These are phyloP conservation scores for Cistogaster globosa DNA, from an alignment of 2,888 invertebrate species.

Conservation along the genomic window DNA sequence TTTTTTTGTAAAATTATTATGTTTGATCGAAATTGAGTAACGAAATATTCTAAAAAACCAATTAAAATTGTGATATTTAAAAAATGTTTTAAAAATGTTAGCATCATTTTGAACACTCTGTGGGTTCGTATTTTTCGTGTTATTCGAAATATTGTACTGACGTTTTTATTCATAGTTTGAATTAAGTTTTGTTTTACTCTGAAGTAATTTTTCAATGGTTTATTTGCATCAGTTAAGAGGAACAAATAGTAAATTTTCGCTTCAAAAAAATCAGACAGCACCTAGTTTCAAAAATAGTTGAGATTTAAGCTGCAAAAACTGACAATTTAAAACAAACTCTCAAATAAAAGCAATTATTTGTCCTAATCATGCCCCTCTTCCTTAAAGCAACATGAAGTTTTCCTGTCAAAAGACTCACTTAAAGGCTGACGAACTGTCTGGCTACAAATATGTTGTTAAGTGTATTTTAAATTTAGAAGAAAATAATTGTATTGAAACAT, in stretches of 20 bases:
- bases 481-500: conserved; percentile 2
- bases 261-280: too few species aligned
- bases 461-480: conserved; percentile 16
- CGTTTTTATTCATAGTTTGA: too few species aligned
- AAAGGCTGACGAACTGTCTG: not conserved
- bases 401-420: not conserved
- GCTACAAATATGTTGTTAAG: conserved; percentile 10
- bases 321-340: not conserved
- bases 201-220: too few species aligned
- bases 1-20: not conserved
- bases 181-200: too few species aligned
- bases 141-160: too few species aligned
- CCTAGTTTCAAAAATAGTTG: too few species aligned
- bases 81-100: not conserved
- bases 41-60: not conserved
- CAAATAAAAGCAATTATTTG: conserved; percentile 7
- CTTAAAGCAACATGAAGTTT: conserved; percentile 2
- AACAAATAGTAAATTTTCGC: too few species aligned
- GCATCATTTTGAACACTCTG: not conserved
- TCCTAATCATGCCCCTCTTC: not conserved
- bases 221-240: too few species aligned
- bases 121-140: too few species aligned
- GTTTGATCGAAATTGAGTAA: not conserved
- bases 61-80: not conserved
- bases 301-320: not conserved